A percentile compares a stretch with the other conserved stretches of the same genome.
These are phyloP conservation scores for Drosophila cyrtoloma DNA, from an alignment of 2,888 invertebrate genomes.

Conservation along the genomic window DNA sequence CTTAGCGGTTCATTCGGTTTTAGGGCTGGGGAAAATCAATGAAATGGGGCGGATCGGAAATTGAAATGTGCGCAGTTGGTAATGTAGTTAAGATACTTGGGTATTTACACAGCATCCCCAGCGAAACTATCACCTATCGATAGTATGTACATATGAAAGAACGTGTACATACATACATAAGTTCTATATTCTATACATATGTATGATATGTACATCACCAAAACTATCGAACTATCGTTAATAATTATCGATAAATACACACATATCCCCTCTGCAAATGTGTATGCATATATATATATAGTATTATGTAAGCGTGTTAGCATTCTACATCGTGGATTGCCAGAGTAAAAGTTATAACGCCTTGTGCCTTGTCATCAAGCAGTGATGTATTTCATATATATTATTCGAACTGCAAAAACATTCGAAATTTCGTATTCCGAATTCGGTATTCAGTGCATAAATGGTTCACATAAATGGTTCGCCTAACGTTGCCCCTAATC, in stretches of 20 bases:
- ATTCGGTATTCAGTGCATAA: neutral
- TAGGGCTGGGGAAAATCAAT: slow-evolving; percentile 61
- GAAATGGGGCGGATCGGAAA: slow-evolving; percentile 67
- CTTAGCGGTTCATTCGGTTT: neutral
- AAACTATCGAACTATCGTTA: neutral
- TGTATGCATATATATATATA: neutral
- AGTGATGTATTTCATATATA: neutral
- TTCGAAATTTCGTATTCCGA: neutral
- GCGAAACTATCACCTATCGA: neutral
- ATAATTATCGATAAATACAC: neutral
- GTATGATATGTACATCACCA: neutral
- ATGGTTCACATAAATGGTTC: neutral
- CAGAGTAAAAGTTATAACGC: neutral
- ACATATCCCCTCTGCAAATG: accelerated
- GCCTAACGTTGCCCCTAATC: slow-evolving; percentile 31
- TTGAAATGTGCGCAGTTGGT: slow-evolving; percentile 68
- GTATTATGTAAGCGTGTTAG: neutral
- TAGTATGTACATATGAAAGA: neutral
- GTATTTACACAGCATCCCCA: neutral
- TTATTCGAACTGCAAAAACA: neutral
- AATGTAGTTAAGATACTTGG: slow-evolving; percentile 1
- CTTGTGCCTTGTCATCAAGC: neutral
- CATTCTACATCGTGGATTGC: neutral
- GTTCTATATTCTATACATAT: neutral
- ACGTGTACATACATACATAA: neutral